Evolutionary conservation across 1,140 invertebrate species (phyloP), one percentile per base, ranked within the genome.

Genomic region (Drosophila repletoides): DNA sequence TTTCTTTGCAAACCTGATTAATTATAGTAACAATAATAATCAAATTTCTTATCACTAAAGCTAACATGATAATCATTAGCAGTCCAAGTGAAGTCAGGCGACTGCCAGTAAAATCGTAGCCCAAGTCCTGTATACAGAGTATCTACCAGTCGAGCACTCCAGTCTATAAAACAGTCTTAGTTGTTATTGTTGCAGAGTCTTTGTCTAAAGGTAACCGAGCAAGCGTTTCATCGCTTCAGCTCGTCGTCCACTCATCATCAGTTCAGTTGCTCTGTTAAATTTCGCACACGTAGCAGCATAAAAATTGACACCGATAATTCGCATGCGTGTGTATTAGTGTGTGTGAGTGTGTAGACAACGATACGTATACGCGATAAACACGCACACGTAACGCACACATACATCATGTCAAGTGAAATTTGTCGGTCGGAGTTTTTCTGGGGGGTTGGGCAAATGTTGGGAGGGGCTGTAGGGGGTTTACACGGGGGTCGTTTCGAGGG

Each of bases 261-360:
- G 76, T 46, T 81, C 68, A 71, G 76, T 46, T 76, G 65, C 80
- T 79, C 74, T 72, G 70, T 67, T 79, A 68, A 67, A 86, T 86
- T 86, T 86, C 68, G 80, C 81, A 86, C 80, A 86, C 80, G 80
- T 86, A 86, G 80, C 72, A 87, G 76, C 81, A 86, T 86, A 86
- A 86, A 86, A 86, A 83, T 83, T 83, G 79, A 84, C 79, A 83
- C 79, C 79, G 79, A 83, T 83, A 83, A 83, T 83, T 84, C 75
- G 70, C 46, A 66, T 64, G 45, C 14, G 56, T 46, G 31, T 56
- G 17, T 31, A 5, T 24, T 21, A 29, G 36, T 46, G 59, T 56
- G 60, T 34, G 24, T 17, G 17, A 12, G 19, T 17, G 10, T 19
- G 55, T 61, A 33, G 52, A 40, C 52, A 75, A 65, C 49, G 72